Conservation (phyloP, 2,888 invertebrate species). For the Andrena bucephala region DNA sequence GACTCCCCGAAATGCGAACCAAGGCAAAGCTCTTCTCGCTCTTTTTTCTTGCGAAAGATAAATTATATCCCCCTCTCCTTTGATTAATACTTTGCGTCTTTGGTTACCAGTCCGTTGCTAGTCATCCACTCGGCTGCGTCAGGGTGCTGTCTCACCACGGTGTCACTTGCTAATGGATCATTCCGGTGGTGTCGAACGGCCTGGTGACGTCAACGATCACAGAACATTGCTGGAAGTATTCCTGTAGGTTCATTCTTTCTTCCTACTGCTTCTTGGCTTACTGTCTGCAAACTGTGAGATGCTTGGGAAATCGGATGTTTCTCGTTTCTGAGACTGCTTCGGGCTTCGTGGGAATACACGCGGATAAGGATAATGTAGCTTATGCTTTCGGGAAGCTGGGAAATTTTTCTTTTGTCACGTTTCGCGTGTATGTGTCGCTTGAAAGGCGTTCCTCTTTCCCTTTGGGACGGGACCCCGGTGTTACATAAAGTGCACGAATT, state of each 20-base stretch:
- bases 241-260: neutral
- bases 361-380: neutral
- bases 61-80: conserved; percentile 10
- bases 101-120: neutral
- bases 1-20: conserved; percentile 63
- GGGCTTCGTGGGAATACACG: neutral
- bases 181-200: neutral
- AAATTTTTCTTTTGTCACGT: neutral
- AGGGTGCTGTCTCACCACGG: conserved; percentile 6
- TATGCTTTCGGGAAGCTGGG: neutral
- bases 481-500: conserved; percentile 57
- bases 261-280: neutral
- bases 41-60: conserved; percentile 61
- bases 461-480: neutral
- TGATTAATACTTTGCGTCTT: conserved; percentile 19
- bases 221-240: neutral
- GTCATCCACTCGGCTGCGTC: neutral
- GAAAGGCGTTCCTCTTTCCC: conserved; percentile 10
- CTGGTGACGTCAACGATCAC: conserved; percentile 5
- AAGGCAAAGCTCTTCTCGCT: conserved; percentile 51
- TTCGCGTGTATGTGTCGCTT: conserved; percentile 4
- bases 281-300: neutral
- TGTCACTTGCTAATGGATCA: neutral
- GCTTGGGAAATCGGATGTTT: no score
- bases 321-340: neutral